Conservation (phyloP, 1,140 invertebrate genomes). For the Plectus sambesii region DNA sequence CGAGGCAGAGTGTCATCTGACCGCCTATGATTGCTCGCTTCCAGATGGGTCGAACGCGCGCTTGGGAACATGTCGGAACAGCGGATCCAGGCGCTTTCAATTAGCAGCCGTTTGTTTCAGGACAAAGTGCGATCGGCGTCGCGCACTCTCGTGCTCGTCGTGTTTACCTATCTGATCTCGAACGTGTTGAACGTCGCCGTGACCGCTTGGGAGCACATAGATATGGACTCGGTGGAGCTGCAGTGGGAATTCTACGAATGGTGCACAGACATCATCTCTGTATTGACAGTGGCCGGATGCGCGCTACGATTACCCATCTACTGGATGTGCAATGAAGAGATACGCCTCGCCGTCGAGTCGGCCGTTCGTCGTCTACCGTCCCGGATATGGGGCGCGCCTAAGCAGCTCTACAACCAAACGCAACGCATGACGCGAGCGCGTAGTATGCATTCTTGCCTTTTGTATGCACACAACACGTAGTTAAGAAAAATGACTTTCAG, state of each 20-base stretch:
- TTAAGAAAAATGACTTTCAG: constrained; percentile 10
- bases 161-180: constrained; percentile 21
- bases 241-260: constrained; percentile 24
- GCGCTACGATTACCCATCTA: constrained; percentile 19
- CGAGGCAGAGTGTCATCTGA: no score
- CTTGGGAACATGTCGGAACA: no score
- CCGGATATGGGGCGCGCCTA: background rate
- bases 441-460: background rate
- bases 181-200: constrained; percentile 22
- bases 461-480: background rate
- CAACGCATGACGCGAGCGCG: background rate
- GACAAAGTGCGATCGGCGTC: constrained; percentile 25
- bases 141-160: constrained; percentile 21
- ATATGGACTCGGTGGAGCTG: constrained; percentile 16
- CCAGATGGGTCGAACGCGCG: no score
- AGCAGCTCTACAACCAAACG: background rate
- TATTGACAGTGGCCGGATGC: constrained; percentile 19
- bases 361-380: constrained; percentile 12
- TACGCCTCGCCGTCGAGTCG: constrained; percentile 10
- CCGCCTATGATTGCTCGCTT: no score
- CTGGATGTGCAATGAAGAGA: constrained; percentile 20
- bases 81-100: no score
- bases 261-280: constrained; percentile 22
- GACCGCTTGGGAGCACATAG: constrained; percentile 23
- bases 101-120: background rate